phyloP scores from a whole-genome alignment of 2,888 invertebrate genomes.

The Dicyrtoma fusca region DNA sequence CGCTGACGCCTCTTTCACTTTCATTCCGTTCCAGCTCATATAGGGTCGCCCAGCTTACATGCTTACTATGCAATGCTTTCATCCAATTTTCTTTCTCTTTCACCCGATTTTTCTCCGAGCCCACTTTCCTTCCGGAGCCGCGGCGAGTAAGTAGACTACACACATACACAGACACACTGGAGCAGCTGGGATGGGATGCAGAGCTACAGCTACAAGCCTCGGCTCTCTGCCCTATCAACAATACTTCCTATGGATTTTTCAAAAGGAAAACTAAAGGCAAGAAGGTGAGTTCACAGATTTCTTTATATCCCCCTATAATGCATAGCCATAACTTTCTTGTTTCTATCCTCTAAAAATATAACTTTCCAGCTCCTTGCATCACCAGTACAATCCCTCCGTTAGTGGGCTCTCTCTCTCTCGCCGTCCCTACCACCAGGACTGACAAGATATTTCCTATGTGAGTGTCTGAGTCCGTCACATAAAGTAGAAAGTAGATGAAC shows the following conservation, averaged over 20 bases:
- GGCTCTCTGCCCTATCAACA: slow-evolving; percentile 40
- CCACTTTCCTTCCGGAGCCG: slow-evolving; percentile 51
- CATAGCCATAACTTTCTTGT: slow-evolving; percentile 6
- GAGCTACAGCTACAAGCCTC: slow-evolving; percentile 20
- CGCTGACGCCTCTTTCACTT: slow-evolving; percentile 34
- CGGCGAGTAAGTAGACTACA: slow-evolving; percentile 28
- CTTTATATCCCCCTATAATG: slow-evolving; percentile 16
- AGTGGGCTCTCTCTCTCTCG: neutral
- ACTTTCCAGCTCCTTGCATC: slow-evolving; percentile 10
- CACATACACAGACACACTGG: slow-evolving; percentile 22
- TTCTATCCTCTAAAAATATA: slow-evolving; percentile 21
- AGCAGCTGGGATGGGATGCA: slow-evolving; percentile 45
- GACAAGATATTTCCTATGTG: neutral
- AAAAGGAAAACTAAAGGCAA: slow-evolving; percentile 38
- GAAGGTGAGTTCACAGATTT: slow-evolving; percentile 31
- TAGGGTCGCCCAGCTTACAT: slow-evolving; percentile 31
- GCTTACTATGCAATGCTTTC: slow-evolving; percentile 57
- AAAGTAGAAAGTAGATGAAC: no score
- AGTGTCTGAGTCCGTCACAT: neutral
- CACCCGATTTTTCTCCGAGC: slow-evolving; percentile 50
- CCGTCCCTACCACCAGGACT: neutral
- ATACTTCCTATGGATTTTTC: slow-evolving; percentile 43
- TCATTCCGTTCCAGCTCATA: slow-evolving; percentile 33
- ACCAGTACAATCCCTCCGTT: neutral
- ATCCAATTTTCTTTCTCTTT: slow-evolving; percentile 57